A percentile compares a stretch with the other conserved stretches of the same genome.
These are phyloP conservation scores for Leuctra nigra DNA, from an alignment of 2,888 invertebrate genomes.

Conservation along the genomic window DNA sequence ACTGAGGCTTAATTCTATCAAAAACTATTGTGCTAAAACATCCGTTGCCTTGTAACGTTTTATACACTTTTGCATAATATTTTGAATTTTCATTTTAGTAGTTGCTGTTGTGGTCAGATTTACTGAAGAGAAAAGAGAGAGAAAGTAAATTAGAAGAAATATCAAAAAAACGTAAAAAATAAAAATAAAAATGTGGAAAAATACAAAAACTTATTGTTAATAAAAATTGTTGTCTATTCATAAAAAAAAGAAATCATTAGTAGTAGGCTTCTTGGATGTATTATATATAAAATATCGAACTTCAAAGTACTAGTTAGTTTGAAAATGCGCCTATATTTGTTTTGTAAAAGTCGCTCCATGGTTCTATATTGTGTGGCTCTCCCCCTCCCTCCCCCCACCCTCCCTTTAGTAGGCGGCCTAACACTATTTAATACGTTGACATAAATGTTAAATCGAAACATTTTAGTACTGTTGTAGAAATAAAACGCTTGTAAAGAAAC, in stretches of 20 bases:
- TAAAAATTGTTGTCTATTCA: constrained; percentile 8
- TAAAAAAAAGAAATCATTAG: too few species aligned
- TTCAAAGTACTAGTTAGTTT: not conserved
- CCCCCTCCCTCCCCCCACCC: not conserved
- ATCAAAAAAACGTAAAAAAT: too few species aligned
- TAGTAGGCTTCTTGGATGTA: too few species aligned
- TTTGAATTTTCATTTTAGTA: constrained; percentile 15
- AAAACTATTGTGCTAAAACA: constrained; percentile 1
- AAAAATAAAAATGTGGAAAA: too few species aligned
- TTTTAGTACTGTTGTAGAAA: constrained; percentile 19
- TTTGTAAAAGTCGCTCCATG: not conserved
- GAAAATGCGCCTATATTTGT: not conserved
- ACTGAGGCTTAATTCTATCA: not conserved
- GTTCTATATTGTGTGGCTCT: not conserved
- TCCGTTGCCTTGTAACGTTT: constrained; percentile 16
- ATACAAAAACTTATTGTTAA: constrained; percentile 10
- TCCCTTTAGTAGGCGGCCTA: not conserved
- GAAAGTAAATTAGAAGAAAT: too few species aligned
- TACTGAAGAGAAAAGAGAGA: too few species aligned
- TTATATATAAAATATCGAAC: not conserved
- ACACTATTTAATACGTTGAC: not conserved
- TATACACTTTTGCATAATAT: constrained; percentile 20
- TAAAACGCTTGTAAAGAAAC: constrained; percentile 15
- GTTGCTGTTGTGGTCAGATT: constrained; percentile 16
- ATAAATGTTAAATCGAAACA: not conserved